Evolutionary conservation across 2,797 vertebrate species (phyloP).

Genomic region (Leptatherina wallacei): DNA sequence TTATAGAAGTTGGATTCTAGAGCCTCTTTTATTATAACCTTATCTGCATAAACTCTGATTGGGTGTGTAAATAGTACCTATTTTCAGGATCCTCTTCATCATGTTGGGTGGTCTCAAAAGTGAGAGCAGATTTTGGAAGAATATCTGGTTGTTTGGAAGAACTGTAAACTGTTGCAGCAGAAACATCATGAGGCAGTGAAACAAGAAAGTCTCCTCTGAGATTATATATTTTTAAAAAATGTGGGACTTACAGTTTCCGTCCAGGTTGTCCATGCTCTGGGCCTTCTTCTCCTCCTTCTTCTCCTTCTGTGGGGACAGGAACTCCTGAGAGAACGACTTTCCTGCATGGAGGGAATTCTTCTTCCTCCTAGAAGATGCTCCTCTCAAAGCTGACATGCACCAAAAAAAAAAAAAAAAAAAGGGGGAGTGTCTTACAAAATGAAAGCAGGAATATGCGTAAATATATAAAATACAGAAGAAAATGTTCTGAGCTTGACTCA

Average conservation of each 20-base stretch:
- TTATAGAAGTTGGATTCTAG: background rate
- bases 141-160: slow-evolving; percentile 74
- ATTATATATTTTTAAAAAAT: background rate
- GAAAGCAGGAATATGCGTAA: background rate
- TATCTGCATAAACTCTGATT: background rate
- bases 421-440: too few relatives aligned
- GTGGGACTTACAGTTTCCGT: slow-evolving; percentile 85
- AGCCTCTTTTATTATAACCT: background rate
- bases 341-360: slow-evolving; percentile 84
- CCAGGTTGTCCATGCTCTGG: slow-evolving; percentile 91
- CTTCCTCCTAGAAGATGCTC: slow-evolving; percentile 90
- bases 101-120: slow-evolving; percentile 35
- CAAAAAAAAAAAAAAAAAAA: background rate
- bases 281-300: slow-evolving; percentile 86
- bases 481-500: slow-evolving; percentile 69
- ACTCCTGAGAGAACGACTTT: slow-evolving; percentile 91
- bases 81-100: slow-evolving; percentile 50
- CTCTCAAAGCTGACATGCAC: slow-evolving; percentile 84
- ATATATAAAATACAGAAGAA: background rate
- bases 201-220: background rate
- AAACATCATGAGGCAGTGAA: background rate
- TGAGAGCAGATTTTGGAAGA: slow-evolving; percentile 55
- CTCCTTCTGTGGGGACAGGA: slow-evolving; percentile 83
- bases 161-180: slow-evolving; percentile 61
- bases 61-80: slow-evolving; percentile 54